A percentile compares a stretch with the other conserved stretches of the same genome.
These are phyloP conservation scores for Copidosoma aretas DNA, from an alignment of 2,888 invertebrate species.

Conservation along the genomic window DNA sequence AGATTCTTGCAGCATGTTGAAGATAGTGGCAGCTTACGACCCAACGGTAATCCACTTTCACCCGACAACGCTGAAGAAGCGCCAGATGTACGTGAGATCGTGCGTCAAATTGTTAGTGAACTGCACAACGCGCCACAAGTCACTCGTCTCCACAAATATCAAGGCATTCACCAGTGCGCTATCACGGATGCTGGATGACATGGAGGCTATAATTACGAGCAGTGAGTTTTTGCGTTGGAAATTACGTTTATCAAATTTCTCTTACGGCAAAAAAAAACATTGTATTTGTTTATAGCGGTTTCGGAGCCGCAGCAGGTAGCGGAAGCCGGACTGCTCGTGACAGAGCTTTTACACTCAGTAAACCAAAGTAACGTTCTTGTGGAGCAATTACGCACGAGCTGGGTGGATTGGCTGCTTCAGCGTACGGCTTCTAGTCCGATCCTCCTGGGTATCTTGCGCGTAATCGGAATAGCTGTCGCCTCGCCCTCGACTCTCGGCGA, in stretches of 20 bases:
- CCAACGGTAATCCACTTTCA: conserved; percentile 61
- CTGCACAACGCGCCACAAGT: conserved; percentile 66
- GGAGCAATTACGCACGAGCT: conserved; percentile 57
- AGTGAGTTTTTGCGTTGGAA: conserved; percentile 53
- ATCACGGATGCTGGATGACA: conserved; percentile 64
- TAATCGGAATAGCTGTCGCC: conserved; percentile 62
- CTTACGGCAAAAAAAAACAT: not conserved
- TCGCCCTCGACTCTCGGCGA: conserved; percentile 64
- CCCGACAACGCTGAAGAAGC: conserved; percentile 65
- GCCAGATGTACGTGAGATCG: conserved; percentile 69
- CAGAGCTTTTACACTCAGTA: conserved; percentile 64
- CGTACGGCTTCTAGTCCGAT: conserved; percentile 64
- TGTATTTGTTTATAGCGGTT: conserved; percentile 51
- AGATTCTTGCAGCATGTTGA: conserved; percentile 63
- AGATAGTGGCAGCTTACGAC: conserved; percentile 68
- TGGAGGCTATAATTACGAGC: conserved; percentile 63
- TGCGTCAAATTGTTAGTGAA: conserved; percentile 68
- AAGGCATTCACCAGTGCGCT: conserved; percentile 64
- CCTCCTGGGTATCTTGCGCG: conserved; percentile 63
- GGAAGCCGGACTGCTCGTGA: conserved; percentile 65
- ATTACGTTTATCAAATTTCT: not conserved
- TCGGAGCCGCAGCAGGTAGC: conserved; percentile 60
- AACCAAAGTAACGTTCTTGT: conserved; percentile 58
- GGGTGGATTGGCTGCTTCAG: conserved; percentile 63
- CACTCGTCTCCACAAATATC: conserved; percentile 63